Base-by-base conservation (phyloP, 64 coral and sea anemone genomes). In the Trachythela sp. region DNA sequence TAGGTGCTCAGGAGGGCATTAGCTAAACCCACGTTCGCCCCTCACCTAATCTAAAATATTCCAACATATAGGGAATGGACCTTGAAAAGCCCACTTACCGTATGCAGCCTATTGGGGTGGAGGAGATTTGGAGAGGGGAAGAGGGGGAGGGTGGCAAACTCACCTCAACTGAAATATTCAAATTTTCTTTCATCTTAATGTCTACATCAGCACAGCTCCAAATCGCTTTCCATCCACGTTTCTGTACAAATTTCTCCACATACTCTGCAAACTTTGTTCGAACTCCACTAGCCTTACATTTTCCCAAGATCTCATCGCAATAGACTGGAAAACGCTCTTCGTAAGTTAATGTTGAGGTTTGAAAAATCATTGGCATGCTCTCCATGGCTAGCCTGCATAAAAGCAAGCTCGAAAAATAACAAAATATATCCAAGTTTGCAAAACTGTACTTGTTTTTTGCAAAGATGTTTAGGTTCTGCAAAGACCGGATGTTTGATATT, bases 151-250 rank as follows among this genome's bases (percentile, higher is more conserved):
- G 14, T n/a, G 31, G 32, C 35, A 15, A 13, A 43, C 30, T 59
- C 92, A 94, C 95, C 95, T 97, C 89, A 9, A 97, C 93, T 36
- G 94, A 77, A 4, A 97, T 84, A 83, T 97, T 93, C 43, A 88
- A 94, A 13, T 88, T 90, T n/a, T 92, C 83, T 4, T 86, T 34
- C 0, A 85, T 90, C 15, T 87, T 86, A 33, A 88, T 92, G 48
- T 90, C 92, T 0, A 84, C 38, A 26, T 88, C 76, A 42, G 88
- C 92, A 43, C 95, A 94, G 0, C 95, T 85, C 95, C 95, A 97
- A 40, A 97, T 88, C 4, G 95, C 95, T 9, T 83, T 88, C 95
- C 95, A 97, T 2, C 72, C 93, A 54, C 88, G 86, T 14, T 80
- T 45, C 9, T 88, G 87, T 13, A 94, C 93, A 49, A 92, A 84